These are phyloP conservation scores for Phrixothrix hirtus DNA, from an alignment of 2,888 invertebrate genomes.

Conservation along the genomic window DNA sequence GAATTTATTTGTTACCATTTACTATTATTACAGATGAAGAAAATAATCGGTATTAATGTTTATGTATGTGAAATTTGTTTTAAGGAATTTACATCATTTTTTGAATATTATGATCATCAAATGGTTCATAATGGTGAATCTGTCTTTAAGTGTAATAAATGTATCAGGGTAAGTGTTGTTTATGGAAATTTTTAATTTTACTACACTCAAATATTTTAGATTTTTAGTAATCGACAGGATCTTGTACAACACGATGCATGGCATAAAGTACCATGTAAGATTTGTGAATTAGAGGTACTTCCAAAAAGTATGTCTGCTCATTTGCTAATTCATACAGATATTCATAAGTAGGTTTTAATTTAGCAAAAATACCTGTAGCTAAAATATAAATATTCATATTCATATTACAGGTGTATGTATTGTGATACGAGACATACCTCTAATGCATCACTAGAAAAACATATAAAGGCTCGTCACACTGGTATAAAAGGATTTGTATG, in stretches of 20 bases:
- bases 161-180: slow-evolving; percentile 33
- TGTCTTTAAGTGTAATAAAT: slow-evolving; percentile 40
- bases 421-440: slow-evolving; percentile 38
- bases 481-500: slow-evolving; percentile 38
- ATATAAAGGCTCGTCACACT: slow-evolving; percentile 36
- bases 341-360: slow-evolving; percentile 37
- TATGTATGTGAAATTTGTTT: slow-evolving; percentile 38
- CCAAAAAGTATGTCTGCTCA: slow-evolving; percentile 41
- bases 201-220: slow-evolving; percentile 31
- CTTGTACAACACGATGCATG: slow-evolving; percentile 38
- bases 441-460: slow-evolving; percentile 37
- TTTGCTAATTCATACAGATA: slow-evolving; percentile 40
- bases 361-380: too few species aligned
- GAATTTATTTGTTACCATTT: too few species aligned
- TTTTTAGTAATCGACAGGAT: slow-evolving; percentile 32
- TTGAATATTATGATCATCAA: slow-evolving; percentile 43
- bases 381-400: too few species aligned
- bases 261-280: slow-evolving; percentile 38
- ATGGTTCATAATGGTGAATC: slow-evolving; percentile 34
- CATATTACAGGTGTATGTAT: slow-evolving; percentile 31
- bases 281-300: slow-evolving; percentile 38
- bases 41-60: slow-evolving; percentile 32
- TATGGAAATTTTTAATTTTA: background rate
- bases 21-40: slow-evolving; percentile 23
- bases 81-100: slow-evolving; percentile 36